phyloP scores from a whole-genome alignment of 2,888 invertebrate genomes.

The Machimus rusticus region DNA sequence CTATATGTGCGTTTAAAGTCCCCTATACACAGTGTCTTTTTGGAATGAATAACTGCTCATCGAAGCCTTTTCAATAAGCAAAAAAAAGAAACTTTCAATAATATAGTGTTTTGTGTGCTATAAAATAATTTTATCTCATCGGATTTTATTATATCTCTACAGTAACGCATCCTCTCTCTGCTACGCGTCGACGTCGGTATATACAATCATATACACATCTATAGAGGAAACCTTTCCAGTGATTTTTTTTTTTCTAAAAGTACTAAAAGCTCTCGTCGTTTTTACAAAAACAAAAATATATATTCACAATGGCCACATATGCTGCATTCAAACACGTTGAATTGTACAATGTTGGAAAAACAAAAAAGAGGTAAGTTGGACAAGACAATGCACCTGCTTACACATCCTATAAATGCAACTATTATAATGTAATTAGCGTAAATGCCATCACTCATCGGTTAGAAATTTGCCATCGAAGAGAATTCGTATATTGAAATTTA shows the following conservation, averaged over 20 bases:
- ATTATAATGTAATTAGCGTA: neutral
- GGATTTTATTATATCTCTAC: constrained; percentile 17
- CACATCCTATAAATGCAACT: neutral
- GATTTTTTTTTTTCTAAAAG: constrained; percentile 34
- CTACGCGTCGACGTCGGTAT: neutral
- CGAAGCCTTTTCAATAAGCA: constrained; percentile 16
- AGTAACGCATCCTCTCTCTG: constrained; percentile 4
- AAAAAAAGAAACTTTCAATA: neutral
- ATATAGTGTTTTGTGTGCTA: constrained; percentile 9
- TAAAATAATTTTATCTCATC: neutral
- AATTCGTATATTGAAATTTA: neutral
- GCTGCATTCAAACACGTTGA: constrained; percentile 93
- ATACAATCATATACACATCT: neutral
- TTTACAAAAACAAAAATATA: constrained; percentile 42
- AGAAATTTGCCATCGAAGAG: neutral
- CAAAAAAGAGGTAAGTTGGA: constrained; percentile 83
- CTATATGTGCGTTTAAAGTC: neutral
- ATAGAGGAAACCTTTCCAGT: neutral
- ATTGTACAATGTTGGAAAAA: constrained; percentile 91
- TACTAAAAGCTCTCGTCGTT: neutral
- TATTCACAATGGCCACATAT: constrained; percentile 82
- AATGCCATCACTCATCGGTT: neutral
- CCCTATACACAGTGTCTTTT: neutral
- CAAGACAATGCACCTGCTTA: neutral
- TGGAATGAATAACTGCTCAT: neutral